Conservation (phyloP, 2,113 vertebrate species). For the Nymphicus hollandicus region DNA sequence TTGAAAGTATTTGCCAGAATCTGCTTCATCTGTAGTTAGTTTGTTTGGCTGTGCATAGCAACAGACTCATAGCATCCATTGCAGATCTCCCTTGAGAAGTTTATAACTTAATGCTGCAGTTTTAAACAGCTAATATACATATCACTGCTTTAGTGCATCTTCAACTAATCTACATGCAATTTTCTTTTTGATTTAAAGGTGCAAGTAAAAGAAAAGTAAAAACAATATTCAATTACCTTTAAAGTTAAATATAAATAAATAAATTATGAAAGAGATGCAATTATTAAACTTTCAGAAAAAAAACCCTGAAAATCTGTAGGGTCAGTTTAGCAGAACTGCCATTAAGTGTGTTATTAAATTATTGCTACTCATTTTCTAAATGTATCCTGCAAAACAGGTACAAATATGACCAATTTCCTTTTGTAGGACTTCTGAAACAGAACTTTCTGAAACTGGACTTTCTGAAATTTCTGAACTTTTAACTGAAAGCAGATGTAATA, state of each 20-base stretch:
- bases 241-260: neutral
- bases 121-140: neutral
- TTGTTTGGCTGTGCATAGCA: conserved; percentile 7
- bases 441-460: neutral
- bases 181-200: neutral
- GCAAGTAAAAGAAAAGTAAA: neutral
- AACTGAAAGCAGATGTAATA: neutral
- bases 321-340: neutral
- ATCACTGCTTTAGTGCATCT: neutral
- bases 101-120: neutral
- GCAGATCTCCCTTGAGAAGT: neutral
- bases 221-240: neutral
- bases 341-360: neutral
- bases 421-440: neutral
- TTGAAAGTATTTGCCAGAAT: neutral
- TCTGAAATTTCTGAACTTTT: neutral
- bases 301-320: neutral
- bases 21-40: neutral
- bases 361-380: neutral
- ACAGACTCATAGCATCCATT: neutral
- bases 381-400: neutral
- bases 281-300: neutral
- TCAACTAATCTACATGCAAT: neutral
- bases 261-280: neutral
- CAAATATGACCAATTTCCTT: neutral